Evolutionary conservation across 2,797 vertebrate species (phyloP).

Genomic region (Acanthurus leucopareius): DNA sequence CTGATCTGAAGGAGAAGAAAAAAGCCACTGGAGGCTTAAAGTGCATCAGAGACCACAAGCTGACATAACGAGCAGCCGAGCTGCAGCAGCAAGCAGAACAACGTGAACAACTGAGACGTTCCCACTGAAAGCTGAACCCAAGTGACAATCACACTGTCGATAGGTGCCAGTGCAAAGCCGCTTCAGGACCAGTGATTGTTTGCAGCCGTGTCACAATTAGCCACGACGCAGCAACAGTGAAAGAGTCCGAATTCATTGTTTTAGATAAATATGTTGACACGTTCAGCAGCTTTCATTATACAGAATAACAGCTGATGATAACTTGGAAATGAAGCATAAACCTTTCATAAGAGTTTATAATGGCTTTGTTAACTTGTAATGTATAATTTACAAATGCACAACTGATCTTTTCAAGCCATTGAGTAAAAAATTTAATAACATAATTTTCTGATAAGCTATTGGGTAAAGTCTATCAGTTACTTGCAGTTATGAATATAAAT

Average conservation of each 20-base stretch:
- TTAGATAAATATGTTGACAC: too few species aligned
- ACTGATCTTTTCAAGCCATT: too few species aligned
- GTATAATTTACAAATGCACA: too few species aligned
- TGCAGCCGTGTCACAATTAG: conserved; percentile 4
- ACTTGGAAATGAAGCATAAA: too few species aligned
- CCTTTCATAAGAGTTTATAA: too few species aligned
- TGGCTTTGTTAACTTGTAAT: too few species aligned
- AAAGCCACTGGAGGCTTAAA: conserved; percentile 6
- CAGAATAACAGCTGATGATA: not conserved
- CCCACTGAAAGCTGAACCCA: not conserved
- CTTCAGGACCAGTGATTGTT: not conserved
- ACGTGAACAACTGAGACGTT: too few species aligned
- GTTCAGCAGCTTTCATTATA: not conserved
- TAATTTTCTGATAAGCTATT: too few species aligned
- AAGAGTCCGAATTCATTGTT: not conserved
- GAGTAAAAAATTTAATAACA: too few species aligned
- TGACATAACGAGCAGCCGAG: not conserved
- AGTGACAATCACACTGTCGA: not conserved
- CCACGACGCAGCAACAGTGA: not conserved
- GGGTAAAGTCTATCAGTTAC: too few species aligned
- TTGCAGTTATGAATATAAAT: too few species aligned
- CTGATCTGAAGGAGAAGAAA: conserved; percentile 8
- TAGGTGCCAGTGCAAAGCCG: conserved; percentile 28
- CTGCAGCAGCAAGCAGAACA: not conserved
- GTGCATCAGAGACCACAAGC: conserved; percentile 9